Evolutionary conservation across 2,888 invertebrate genomes (phyloP), one percentile per base, ranked within the genome.

Genomic region (Diarsia brunnea): DNA sequence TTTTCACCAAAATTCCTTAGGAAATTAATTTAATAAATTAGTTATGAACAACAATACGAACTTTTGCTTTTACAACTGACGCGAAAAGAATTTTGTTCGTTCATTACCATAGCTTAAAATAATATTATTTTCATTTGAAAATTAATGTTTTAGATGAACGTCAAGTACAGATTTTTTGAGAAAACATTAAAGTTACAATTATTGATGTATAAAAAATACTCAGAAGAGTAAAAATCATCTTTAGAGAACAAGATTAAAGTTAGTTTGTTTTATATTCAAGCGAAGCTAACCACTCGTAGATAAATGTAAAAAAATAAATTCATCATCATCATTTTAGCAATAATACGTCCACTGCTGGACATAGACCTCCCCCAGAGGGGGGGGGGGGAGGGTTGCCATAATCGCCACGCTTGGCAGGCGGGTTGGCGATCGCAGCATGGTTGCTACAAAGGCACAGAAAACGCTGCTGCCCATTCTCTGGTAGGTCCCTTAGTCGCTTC

Each of bases 1-100:
- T 94, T 94, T 89, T 81, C 87, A 90, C 88, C 87, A 89, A 90
- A 73, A 92, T 92, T 92, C 89, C 90, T 90, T 86, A 86, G 86
- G 90, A 92, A 94, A 95, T 95, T 93, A 94, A 94, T 94, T 95
- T 93, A 90, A 91, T 93, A 93, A 94, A 94, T 95, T 93, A 91
- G 90, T 91, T 91, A 84, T 65, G 88, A 87, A 92, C 91, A 93
- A 92, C 91, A 91, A 87, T 89, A 84, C 78, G 72, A 91, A 92
- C 87, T 90, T 92, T 89, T 80, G 88, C 85, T 89, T 90, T 90
- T 85, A 90, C 88, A 89, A 89, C 88, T 89, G 87, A 91, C 84
- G 90, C 86, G 85, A 87, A 90, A 90, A 90, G 91, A 93, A 91
- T 91, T 91, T 91, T 81, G 68, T 76, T 71, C 79, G 63, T 81